Base-by-base conservation (phyloP, 1,140 invertebrate genomes). In the Thereuonema tuberculata region DNA sequence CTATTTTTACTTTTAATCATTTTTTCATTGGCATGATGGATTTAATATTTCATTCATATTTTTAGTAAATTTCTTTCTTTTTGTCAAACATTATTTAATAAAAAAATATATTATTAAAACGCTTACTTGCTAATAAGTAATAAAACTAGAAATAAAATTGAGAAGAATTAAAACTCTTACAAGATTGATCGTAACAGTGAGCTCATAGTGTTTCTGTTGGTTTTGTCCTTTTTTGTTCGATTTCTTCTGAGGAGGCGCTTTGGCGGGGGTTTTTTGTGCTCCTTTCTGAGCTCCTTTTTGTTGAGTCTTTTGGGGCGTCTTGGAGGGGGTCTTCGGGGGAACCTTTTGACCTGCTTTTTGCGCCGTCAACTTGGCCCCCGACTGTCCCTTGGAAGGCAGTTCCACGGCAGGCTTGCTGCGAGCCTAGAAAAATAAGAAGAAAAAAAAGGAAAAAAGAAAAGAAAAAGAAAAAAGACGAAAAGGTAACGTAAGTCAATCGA, bases 181-280 rank as follows among this genome's bases (percentile, higher is more conserved):
- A 78, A 89, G 71, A 71, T 88, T 83, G 63, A 89, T 88, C 59
- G 82, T 88, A 60, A 89, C 86, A 61, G 84, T 82, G 28, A 88
- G 79, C 67, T 89, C 86, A 65, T 88, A 84, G 67, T 86, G 84
- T 67, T 87, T 85, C 64, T 86, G 81, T 65, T 56, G 55, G 84
- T 81, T 65, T 86, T 83, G 25, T 85, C 85, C 71, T 87, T 87
- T 71, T 17, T 37, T 37, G 31, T 9, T 5, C 85, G 73, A 71
- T 28, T 78, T 78, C 17, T 65, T 59, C 14, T 27, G 48, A 21
- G 31, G 62, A 1, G 52, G 56, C 21, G 31, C 59, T 61, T 67
- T 67, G 43, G 62, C 56, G 0, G 65, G 56, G 2, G 61, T 63
- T 56, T 65, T 66, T 26, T 65, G 62, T 2, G 62, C 63, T 37